Evolutionary conservation across 2,888 invertebrate species (phyloP).

Genomic region (Octonoba sinensis): DNA sequence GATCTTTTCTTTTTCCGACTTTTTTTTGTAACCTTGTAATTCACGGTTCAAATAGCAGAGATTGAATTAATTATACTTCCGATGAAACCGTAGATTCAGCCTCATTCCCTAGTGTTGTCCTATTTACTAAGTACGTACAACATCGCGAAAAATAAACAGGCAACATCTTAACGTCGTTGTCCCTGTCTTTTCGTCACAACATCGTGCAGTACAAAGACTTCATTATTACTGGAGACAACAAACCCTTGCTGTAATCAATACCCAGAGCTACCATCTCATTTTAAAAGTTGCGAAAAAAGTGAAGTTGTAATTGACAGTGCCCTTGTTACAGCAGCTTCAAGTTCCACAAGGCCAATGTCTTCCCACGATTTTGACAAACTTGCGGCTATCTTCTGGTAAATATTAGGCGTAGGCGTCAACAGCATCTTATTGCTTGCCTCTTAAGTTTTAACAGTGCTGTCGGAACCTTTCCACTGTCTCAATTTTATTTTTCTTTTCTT

Average conservation of each 20-base stretch:
- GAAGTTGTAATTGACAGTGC: slow-evolving; percentile 52
- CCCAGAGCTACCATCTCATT: slow-evolving; percentile 30
- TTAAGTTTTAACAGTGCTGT: slow-evolving; percentile 11
- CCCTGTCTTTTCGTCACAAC: slow-evolving; percentile 25
- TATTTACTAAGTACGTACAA: no score
- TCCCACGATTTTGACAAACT: slow-evolving; percentile 52
- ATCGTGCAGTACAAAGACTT: slow-evolving; percentile 34
- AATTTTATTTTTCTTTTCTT: background rate
- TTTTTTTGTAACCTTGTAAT: no score
- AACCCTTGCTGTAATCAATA: slow-evolving; percentile 54
- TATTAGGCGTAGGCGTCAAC: slow-evolving; percentile 37
- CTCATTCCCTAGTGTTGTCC: no score
- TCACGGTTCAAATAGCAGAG: no score
- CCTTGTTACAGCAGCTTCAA: slow-evolving; percentile 51
- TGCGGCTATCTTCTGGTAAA: slow-evolving; percentile 24
- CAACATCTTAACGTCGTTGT: background rate
- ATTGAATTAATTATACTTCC: no score
- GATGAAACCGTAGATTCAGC: no score
- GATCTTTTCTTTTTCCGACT: no score
- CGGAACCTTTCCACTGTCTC: background rate
- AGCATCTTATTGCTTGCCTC: background rate
- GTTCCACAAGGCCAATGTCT: slow-evolving; percentile 57
- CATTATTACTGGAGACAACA: slow-evolving; percentile 36
- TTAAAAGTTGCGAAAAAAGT: slow-evolving; percentile 26
- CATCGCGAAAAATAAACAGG: no score